phyloP scores from a whole-genome alignment of 2,113 vertebrate genomes.

The Atherinomorus stipes region DNA sequence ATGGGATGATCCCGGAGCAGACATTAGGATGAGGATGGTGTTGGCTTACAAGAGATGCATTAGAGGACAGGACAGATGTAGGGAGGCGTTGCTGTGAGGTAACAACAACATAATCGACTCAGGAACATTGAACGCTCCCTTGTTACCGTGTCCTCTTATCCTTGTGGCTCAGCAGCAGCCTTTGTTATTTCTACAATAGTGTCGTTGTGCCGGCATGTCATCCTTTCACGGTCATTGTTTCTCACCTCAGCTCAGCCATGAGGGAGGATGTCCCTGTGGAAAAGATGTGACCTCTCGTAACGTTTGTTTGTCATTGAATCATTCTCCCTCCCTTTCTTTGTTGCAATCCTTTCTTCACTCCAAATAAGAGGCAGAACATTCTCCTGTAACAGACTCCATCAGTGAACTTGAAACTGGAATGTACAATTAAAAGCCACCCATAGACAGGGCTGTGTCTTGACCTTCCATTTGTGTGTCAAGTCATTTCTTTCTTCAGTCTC shows the following conservation, averaged over 20 bases:
- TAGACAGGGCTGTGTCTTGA: background rate
- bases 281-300: conserved; percentile 36
- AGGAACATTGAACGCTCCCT: conserved; percentile 67
- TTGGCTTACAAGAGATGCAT: conserved; percentile 49
- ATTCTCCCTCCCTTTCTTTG: background rate
- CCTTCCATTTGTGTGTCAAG: conserved; percentile 7
- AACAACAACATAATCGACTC: conserved; percentile 77
- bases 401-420: background rate
- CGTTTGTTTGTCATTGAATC: conserved; percentile 42
- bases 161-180: conserved; percentile 70
- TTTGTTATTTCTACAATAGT: conserved; percentile 76
- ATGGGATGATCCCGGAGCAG: conserved; percentile 29
- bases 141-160: conserved; percentile 76
- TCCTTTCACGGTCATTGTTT: conserved; percentile 79
- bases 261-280: conserved; percentile 63
- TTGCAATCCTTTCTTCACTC: background rate
- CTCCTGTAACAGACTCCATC: background rate
- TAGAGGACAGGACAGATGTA: conserved; percentile 64
- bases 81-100: conserved; percentile 59
- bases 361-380: background rate
- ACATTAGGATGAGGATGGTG: conserved; percentile 13
- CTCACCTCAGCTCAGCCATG: conserved; percentile 63
- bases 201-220: conserved; percentile 74
- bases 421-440: background rate
- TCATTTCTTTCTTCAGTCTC: conserved; percentile 6